Conservation (phyloP, 2,888 invertebrate genomes). For the Heliothis peltigera region DNA sequence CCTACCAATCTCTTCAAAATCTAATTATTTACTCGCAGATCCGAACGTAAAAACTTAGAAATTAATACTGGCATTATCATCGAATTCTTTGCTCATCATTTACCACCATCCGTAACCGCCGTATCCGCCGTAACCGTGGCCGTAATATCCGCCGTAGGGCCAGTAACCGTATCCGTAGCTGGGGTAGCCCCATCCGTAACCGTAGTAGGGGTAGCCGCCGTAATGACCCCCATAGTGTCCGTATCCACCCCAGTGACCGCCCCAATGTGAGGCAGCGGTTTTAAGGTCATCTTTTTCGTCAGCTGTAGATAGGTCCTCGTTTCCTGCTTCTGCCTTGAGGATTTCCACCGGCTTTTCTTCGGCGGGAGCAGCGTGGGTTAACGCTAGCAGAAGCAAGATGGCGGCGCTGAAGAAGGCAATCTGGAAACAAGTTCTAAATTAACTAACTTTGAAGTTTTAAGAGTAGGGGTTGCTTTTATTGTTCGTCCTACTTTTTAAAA, state of each 20-base stretch:
- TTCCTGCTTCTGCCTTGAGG: conserved; percentile 56
- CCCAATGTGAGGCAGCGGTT: conserved; percentile 83
- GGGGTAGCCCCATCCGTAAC: conserved; percentile 62
- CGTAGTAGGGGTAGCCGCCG: conserved; percentile 57
- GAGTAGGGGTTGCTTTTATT: neutral
- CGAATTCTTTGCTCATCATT: conserved; percentile 1
- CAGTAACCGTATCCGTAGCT: conserved; percentile 67
- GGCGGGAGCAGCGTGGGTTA: conserved; percentile 72
- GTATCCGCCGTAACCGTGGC: conserved; percentile 68
- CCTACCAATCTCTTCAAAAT: conserved; percentile 16
- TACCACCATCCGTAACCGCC: conserved; percentile 70
- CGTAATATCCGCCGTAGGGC: conserved; percentile 70
- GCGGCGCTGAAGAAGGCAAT: conserved; percentile 69
- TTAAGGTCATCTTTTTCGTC: conserved; percentile 83
- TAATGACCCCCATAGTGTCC: conserved; percentile 68
- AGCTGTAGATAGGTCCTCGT: conserved; percentile 70
- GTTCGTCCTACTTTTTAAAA: too few relatives aligned
- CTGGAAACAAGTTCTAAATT: conserved; percentile 65
- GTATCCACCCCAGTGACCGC: conserved; percentile 71
- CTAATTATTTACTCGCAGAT: conserved; percentile 35
- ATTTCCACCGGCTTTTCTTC: conserved; percentile 65
- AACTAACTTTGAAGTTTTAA: neutral
- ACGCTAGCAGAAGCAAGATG: conserved; percentile 72
- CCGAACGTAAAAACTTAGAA: conserved; percentile 44
- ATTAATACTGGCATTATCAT: conserved; percentile 66